Base-by-base conservation (phyloP, 2,797 vertebrate genomes). In the Pangasius mekongensis region DNA sequence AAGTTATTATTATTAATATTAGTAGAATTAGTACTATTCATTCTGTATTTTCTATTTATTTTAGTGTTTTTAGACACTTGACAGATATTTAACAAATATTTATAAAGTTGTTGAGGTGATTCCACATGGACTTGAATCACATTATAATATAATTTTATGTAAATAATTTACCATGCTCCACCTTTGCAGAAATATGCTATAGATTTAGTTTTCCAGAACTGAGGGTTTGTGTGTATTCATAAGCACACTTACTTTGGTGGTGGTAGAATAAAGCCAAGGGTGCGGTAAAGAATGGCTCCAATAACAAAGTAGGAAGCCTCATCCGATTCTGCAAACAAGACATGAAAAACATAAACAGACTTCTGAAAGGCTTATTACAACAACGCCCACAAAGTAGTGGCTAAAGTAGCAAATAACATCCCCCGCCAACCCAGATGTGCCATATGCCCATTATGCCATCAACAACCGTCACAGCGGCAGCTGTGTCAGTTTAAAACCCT, bases 291-390 rank as follows among this genome's bases (percentile, higher is more conserved):
- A 93, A 99, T 96, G 73, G 98, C 97, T 91, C 98, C 98, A 2
- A 99, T 98, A 92, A 99, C 98, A 0, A 99, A 99, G 94, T 99
- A 97, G 69, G 98, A 93, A 0, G 98, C 96, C 62, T 99, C 98
- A 5, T 99, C 98, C 0, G 95, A 93, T 91, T 99, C 98, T 97
- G 94, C 66, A 74, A 94, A 30, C 90, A 86, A 86, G 36, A 87
- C 4, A 66, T n/a, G 67, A 52, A 66, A 83, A 83, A 78, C 62
- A 54, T 56, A 49, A 86, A 60, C 20, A 56, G 69, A 76, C 56
- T 66, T 66, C 58, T 71, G 60, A 74, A 66, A 66, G n/a, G 49
- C 60, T 77, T 87, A 78, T 84, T 60, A 86, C 56, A 66, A 78
- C 18, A 82, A 82, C 36, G 27, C 47, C 62, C 30, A 64, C 66